phyloP scores from a whole-genome alignment of 2,113 vertebrate species.

The Rhizomys pruinosus region DNA sequence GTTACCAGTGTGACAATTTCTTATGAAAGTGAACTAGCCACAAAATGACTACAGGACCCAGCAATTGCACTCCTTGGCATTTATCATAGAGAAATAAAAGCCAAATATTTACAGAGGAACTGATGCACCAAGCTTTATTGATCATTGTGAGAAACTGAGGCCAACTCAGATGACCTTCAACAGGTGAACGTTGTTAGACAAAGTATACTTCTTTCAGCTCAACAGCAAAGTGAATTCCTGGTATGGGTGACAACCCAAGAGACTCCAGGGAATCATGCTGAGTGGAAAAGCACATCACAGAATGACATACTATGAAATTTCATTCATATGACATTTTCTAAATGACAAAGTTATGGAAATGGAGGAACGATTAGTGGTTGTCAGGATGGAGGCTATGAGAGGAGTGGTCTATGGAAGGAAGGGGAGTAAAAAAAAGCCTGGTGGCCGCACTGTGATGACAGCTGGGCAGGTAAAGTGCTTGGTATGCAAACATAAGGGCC shows the following conservation, averaged over 20 bases:
- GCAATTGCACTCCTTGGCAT: too few species aligned
- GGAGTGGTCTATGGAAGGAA: not conserved
- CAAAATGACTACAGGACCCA: not conserved
- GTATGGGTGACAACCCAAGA: not conserved
- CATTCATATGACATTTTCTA: not conserved
- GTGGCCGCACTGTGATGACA: not conserved
- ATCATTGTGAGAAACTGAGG: not conserved
- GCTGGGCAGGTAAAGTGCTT: not conserved
- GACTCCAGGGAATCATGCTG: not conserved
- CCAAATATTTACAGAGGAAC: too few species aligned
- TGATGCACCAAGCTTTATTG: not conserved
- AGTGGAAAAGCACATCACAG: not conserved
- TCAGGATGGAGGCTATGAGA: not conserved
- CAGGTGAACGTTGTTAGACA: not conserved
- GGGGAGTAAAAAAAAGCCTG: not conserved
- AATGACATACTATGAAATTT: not conserved
- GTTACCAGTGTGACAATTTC: not conserved
- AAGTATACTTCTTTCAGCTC: not conserved
- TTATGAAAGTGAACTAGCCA: not conserved
- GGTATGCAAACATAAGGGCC: not conserved
- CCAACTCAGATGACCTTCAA: not conserved
- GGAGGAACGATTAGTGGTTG: not conserved
- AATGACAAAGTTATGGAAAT: not conserved
- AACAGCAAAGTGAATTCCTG: too few species aligned
- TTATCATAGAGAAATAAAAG: too few species aligned